Evolutionary conservation across 2,113 vertebrate genomes (phyloP).

Genomic region (Petaurus breviceps): DNA sequence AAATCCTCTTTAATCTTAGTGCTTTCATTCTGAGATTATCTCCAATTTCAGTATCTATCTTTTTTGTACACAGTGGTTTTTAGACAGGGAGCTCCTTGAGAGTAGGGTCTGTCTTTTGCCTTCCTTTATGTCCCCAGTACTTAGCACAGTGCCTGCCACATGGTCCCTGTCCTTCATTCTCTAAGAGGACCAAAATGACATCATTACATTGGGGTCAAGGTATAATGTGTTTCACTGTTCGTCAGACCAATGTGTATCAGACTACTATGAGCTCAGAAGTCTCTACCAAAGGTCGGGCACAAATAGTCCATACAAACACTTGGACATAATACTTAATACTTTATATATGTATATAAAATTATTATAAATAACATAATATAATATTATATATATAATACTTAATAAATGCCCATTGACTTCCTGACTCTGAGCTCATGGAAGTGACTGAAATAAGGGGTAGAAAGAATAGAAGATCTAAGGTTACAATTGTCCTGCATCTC

Average conservation of each 20-base stretch:
- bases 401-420: neutral
- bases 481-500: neutral
- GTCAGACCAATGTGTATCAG: too few relatives aligned
- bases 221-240: too few relatives aligned
- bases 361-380: too few relatives aligned
- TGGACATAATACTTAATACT: neutral
- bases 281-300: too few relatives aligned
- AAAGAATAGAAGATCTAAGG: neutral
- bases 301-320: neutral
- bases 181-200: neutral
- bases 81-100: neutral
- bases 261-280: too few relatives aligned
- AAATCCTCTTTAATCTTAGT: neutral
- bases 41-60: too few relatives aligned
- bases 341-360: too few relatives aligned
- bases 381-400: too few relatives aligned
- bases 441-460: too few relatives aligned
- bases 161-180: neutral
- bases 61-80: neutral
- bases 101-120: neutral
- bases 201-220: neutral
- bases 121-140: neutral
- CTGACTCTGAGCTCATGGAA: neutral
- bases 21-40: neutral
- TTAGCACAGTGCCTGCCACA: neutral